phyloP scores from a whole-genome alignment of 2,888 invertebrate species.

The Strigamia transsilvanica region DNA sequence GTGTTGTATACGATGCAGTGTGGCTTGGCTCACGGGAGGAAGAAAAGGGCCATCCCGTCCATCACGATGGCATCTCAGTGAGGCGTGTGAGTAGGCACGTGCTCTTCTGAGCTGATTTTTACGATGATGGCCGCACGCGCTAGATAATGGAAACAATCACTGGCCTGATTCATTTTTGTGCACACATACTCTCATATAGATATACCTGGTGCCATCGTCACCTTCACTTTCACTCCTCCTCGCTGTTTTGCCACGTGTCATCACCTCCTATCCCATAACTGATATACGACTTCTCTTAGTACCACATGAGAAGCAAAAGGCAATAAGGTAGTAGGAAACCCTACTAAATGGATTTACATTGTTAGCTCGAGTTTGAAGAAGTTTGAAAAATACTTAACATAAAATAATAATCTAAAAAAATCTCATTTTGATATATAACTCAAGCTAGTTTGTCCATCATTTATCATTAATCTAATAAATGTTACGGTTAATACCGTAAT shows the following conservation, averaged over 20 bases:
- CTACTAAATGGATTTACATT: neutral
- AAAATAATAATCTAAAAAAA: no score
- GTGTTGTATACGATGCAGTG: constrained; percentile 27
- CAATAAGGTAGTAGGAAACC: neutral
- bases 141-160: constrained; percentile 36
- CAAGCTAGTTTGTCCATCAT: no score
- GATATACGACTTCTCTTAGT: neutral
- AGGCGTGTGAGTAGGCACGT: constrained; percentile 44
- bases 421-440: no score
- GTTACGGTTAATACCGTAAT: no score
- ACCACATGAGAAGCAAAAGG: neutral
- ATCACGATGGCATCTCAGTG: constrained; percentile 39
- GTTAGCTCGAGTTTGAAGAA: neutral
- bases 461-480: no score
- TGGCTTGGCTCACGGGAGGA: constrained; percentile 42
- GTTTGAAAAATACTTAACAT: neutral
- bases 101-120: constrained; percentile 39
- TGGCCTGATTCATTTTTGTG: constrained; percentile 26
- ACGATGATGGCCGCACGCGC: constrained; percentile 28
- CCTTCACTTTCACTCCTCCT: constrained; percentile 22
- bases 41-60: constrained; percentile 37
- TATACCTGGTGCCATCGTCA: constrained; percentile 28
- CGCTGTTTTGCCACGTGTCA: constrained; percentile 13
- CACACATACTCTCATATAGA: constrained; percentile 17
- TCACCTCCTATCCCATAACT: constrained; percentile 14